Percentiles rank a stretch among this genome's conserved stretches.
phyloP scores from a whole-genome alignment of 2,797 vertebrate genomes.

The Tokudaia tokunoshimensis region DNA sequence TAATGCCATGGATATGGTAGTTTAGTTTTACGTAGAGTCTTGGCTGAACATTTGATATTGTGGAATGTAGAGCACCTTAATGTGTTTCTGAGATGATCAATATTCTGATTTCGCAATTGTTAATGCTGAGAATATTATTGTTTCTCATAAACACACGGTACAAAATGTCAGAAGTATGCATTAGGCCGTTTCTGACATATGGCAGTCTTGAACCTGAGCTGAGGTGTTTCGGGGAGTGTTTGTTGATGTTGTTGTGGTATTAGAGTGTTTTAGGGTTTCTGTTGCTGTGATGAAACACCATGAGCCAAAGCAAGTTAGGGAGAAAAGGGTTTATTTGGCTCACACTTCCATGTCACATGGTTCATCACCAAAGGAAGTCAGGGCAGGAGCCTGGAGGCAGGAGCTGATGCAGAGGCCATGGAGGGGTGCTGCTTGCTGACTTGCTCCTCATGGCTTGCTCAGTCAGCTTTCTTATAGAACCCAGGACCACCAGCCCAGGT shows the following conservation, averaged over 20 bases:
- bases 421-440: background rate
- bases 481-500: background rate
- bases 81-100: background rate
- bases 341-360: background rate
- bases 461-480: background rate
- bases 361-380: background rate
- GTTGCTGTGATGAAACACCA: background rate
- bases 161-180: background rate
- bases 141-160: background rate
- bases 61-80: background rate
- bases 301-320: too few relatives aligned
- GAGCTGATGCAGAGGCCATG: background rate
- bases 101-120: background rate
- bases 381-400: background rate
- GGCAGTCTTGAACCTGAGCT: background rate
- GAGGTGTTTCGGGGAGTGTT: background rate
- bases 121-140: background rate
- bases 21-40: background rate
- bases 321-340: background rate
- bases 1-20: too few relatives aligned
- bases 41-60: background rate
- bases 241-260: background rate
- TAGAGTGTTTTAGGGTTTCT: background rate
- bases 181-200: background rate
- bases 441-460: background rate